Conservation (phyloP, 1,140 invertebrate genomes). For the Rhizoglyphus robini region DNA sequence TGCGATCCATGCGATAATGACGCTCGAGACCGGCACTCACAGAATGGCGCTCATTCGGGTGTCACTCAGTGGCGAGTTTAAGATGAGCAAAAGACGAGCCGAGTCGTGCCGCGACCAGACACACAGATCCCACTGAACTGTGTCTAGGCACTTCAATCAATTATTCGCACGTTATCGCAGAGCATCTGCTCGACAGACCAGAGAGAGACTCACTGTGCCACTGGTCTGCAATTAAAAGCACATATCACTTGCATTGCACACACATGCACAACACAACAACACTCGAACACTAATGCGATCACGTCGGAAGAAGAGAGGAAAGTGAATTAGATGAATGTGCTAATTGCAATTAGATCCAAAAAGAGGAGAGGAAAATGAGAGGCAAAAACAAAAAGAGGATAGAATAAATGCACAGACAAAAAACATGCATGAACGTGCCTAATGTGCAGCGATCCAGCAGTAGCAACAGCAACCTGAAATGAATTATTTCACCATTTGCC, state of each 20-base stretch:
- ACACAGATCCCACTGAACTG: neutral
- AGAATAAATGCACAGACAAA: too few species aligned
- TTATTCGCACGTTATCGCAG: conserved; percentile 2
- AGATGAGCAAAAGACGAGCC: too few species aligned
- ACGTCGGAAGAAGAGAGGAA: neutral
- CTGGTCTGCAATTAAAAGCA: conserved; percentile 8
- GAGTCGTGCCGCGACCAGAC: neutral
- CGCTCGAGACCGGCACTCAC: too few species aligned
- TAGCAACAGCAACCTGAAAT: too few species aligned
- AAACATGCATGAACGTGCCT: too few species aligned
- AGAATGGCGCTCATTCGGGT: too few species aligned
- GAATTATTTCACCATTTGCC: too few species aligned
- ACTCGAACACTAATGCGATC: neutral
- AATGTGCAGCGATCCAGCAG: too few species aligned
- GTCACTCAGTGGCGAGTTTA: too few species aligned
- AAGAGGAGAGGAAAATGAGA: neutral
- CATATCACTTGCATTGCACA: neutral
- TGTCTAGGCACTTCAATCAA: neutral
- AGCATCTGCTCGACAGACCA: neutral
- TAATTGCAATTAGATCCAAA: conserved; percentile 4
- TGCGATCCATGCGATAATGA: too few species aligned
- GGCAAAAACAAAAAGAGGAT: neutral
- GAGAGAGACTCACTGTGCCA: too few species aligned
- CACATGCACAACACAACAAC: neutral
- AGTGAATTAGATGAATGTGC: neutral